Conservation (phyloP, 1,140 invertebrate species). For the Pseudomyrmex dendroicus region DNA sequence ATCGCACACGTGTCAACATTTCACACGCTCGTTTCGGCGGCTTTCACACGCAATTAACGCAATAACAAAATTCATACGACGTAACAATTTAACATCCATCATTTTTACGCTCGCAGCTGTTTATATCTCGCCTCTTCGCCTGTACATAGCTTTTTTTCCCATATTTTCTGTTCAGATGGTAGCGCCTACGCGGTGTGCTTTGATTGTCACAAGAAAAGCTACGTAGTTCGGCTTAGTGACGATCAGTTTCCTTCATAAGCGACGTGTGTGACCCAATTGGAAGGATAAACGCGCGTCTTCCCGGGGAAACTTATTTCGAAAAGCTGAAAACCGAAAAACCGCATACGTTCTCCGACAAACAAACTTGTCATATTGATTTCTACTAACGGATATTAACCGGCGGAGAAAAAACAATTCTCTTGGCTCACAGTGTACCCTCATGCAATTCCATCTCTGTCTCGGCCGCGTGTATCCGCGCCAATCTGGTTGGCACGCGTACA, state of each 20-base stretch:
- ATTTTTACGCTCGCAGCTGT: constrained; percentile 51
- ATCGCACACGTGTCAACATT: constrained; percentile 4
- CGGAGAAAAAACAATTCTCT: constrained; percentile 52
- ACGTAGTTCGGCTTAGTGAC: constrained; percentile 83
- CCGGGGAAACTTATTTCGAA: constrained; percentile 64
- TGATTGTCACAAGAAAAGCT: constrained; percentile 84
- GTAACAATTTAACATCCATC: constrained; percentile 17
- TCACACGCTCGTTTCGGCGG: constrained; percentile 18
- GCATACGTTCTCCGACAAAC: constrained; percentile 64
- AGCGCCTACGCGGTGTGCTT: constrained; percentile 82
- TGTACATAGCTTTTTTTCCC: constrained; percentile 81
- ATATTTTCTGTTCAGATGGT: constrained; percentile 83
- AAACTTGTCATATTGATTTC: constrained; percentile 69
- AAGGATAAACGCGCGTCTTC: constrained; percentile 65
- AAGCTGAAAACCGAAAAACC: constrained; percentile 57
- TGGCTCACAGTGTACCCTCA: constrained; percentile 54
- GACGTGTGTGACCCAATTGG: constrained; percentile 68
- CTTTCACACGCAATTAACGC: constrained; percentile 47
- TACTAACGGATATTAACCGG: constrained; percentile 70
- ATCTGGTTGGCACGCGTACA: constrained; percentile 15
- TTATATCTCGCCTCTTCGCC: constrained; percentile 68
- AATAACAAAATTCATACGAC: constrained; percentile 3
- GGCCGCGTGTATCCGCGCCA: constrained; percentile 7
- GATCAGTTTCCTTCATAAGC: constrained; percentile 80
- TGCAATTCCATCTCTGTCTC: constrained; percentile 65